Conservation (phyloP, 2,113 vertebrate genomes). For the Lichenostomus cassidix region DNA sequence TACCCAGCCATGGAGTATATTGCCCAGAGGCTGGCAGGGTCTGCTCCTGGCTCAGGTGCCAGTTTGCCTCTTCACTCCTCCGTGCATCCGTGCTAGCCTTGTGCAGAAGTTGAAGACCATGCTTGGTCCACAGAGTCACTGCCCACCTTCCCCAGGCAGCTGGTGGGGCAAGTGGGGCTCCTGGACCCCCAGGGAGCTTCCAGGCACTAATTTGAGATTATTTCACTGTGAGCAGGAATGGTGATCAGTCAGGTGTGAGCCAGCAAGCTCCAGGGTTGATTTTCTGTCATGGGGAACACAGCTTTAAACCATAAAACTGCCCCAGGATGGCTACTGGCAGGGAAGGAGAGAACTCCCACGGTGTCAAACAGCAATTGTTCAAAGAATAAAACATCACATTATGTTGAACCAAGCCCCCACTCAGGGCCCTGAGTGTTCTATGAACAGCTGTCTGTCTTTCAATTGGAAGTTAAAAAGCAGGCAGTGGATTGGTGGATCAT, state of each 20-base stretch:
- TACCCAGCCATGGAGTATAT: fast-evolving
- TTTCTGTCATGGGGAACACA: background rate
- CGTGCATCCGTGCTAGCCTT: background rate
- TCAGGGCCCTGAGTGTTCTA: background rate
- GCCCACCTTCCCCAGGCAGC: background rate
- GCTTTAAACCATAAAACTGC: background rate
- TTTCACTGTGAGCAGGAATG: background rate
- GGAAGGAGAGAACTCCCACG: background rate
- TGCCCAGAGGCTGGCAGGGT: too few species aligned
- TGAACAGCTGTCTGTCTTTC: background rate
- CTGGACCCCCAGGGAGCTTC: background rate
- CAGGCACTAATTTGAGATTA: background rate
- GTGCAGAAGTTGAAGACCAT: fast-evolving
- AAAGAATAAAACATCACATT: background rate
- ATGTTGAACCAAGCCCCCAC: background rate
- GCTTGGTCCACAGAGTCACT: background rate
- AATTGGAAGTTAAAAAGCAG: background rate
- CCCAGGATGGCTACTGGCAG: background rate
- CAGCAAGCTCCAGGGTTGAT: background rate
- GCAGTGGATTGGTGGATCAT: background rate
- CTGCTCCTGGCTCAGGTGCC: background rate
- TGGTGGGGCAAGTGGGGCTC: background rate
- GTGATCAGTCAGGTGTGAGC: background rate
- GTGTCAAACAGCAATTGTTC: background rate
- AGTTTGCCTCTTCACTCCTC: background rate